Conservation (phyloP, 1,140 invertebrate genomes). For the Drosophila mojavensis region DNA sequence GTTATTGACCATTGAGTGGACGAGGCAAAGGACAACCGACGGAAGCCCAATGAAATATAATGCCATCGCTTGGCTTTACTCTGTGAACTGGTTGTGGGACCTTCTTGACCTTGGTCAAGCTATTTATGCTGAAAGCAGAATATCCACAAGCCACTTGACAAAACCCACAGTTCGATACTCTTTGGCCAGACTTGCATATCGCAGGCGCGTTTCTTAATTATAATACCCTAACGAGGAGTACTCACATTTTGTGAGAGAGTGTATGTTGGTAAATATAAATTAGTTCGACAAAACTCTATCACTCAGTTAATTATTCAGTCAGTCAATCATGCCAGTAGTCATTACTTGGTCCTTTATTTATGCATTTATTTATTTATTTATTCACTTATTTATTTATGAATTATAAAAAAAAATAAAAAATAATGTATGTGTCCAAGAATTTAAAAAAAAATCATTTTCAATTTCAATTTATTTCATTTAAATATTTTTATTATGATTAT, state of each 20-base stretch:
- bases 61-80: conserved; percentile 23
- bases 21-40: conserved; percentile 12
- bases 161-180: conserved; percentile 35
- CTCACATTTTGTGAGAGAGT: neutral
- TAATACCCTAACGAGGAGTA: conserved; percentile 17
- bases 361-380: too few relatives aligned
- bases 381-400: too few relatives aligned
- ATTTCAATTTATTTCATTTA: too few relatives aligned
- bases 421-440: too few relatives aligned
- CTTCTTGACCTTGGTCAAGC: conserved; percentile 63
- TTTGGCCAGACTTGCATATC: conserved; percentile 28
- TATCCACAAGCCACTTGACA: conserved; percentile 69
- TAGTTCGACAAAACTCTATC: too few relatives aligned
- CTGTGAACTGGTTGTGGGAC: neutral
- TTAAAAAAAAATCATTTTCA: too few relatives aligned
- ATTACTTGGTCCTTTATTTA: too few relatives aligned
- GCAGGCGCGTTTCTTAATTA: conserved; percentile 26
- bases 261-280: too few relatives aligned
- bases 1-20: conserved; percentile 32
- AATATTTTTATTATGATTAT: too few relatives aligned
- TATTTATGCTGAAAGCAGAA: conserved; percentile 75
- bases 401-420: too few relatives aligned
- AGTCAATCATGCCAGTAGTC: too few relatives aligned
- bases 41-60: conserved; percentile 40
- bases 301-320: too few relatives aligned